Conservation (phyloP, 2,113 vertebrate species). For the Apaloderma vittatum region DNA sequence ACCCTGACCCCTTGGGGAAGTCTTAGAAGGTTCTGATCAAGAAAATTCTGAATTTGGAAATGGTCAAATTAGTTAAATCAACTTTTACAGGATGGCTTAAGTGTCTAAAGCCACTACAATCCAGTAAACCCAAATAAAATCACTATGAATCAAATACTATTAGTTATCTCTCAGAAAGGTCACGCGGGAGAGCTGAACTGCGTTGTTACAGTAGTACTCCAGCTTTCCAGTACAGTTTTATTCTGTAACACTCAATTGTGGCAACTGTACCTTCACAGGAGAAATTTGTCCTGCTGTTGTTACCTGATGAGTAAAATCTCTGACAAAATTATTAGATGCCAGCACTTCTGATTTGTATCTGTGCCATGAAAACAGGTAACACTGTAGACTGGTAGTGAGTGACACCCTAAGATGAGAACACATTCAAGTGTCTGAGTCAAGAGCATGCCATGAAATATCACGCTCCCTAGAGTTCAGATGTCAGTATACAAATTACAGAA, state of each 20-base stretch:
- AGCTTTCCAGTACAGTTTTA: background rate
- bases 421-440: background rate
- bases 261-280: constrained; percentile 74
- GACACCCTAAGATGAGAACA: background rate
- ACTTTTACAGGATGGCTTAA: background rate
- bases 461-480: background rate
- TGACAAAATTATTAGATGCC: constrained; percentile 73
- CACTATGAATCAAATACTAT: background rate
- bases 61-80: background rate
- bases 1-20: background rate
- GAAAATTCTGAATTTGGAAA: background rate
- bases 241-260: background rate
- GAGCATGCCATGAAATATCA: background rate
- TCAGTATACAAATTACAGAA: background rate
- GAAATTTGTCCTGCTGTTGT: constrained; percentile 80
- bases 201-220: background rate
- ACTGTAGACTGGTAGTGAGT: background rate
- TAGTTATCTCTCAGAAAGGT: background rate
- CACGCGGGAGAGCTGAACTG: background rate
- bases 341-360: constrained; percentile 81
- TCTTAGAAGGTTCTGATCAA: background rate
- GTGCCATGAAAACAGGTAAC: background rate
- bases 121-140: background rate
- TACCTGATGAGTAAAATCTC: constrained; percentile 82
- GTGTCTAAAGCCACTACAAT: background rate